Conservation (phyloP, 2,888 invertebrate genomes). For the Amblyjoppa fuscipennis region DNA sequence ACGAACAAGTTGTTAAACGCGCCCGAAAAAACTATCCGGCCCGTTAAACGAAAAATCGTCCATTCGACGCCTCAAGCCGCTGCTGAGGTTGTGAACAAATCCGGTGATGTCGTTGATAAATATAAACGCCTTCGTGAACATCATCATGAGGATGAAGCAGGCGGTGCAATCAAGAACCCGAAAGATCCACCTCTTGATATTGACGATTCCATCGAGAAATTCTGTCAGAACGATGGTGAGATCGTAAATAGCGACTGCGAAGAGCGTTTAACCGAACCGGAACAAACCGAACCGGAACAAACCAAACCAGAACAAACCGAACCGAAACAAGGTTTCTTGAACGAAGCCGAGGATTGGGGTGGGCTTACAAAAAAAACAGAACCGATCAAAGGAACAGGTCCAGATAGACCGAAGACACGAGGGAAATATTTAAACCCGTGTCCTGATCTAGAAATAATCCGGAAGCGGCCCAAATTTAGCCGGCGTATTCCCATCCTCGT, state of each 20-base stretch:
- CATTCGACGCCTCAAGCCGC: constrained; percentile 28
- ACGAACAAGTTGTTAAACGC: constrained; percentile 61
- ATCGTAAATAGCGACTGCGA: constrained; percentile 3
- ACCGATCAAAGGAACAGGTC: too few species aligned
- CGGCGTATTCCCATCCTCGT: constrained; percentile 22
- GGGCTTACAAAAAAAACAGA: neutral
- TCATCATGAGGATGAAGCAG: too few species aligned
- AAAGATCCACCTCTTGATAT: too few species aligned
- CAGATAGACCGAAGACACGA: neutral
- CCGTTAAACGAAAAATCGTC: neutral
- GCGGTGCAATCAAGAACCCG: neutral
- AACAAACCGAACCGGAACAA: too few species aligned
- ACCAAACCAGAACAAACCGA: too few species aligned
- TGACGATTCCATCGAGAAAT: constrained; percentile 1
- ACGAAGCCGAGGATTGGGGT: constrained; percentile 54
- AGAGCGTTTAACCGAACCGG: neutral
- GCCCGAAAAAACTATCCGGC: too few species aligned
- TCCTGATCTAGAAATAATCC: constrained; percentile 1
- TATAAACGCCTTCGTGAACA: too few species aligned
- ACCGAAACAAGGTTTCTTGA: neutral
- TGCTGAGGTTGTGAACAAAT: constrained; percentile 11
- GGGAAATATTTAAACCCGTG: constrained; percentile 1
- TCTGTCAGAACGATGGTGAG: too few species aligned
- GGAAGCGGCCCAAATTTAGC: constrained; percentile 34
- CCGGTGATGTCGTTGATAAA: neutral